Base-by-base conservation (phyloP, 2,888 invertebrate genomes). In the Agrochola lota region DNA sequence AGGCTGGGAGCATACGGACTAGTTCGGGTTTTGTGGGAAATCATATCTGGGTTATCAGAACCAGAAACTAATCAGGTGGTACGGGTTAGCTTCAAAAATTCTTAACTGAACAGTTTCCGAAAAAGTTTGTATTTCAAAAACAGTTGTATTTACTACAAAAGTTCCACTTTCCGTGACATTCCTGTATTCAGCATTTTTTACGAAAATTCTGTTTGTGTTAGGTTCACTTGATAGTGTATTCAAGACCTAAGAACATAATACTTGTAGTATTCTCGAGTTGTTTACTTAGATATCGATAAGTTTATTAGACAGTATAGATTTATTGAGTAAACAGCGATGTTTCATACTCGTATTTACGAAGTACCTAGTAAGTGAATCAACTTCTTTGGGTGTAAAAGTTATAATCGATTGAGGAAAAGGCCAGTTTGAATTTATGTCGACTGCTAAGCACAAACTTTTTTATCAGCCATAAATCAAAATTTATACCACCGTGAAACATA, bases 301-400 rank as follows among this genome's bases (percentile, higher is more conserved):
- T 90, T 90, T 89, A 90, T 89, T 86, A 72, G 82, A 75, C 80
- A 74, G 67, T 71, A 77, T 74, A 77, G 83, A 88, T 89, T 84
- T 83, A 81, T 80, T 81, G 77, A 71, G 76, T 78, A 85, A 88
- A 80, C 69, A 87, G n/a, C 30, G 30, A 71, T 87, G 71, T 78
- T 72, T 82, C 74, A 77, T 60, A 69, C 66, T 17, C 57, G 59
- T 82, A 80, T 77, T 63, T 79, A 79, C 75, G 70, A 49, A 63
- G 73, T 72, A 52, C 52, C 23, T 23, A 52, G 52, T 52, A 26
- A 46, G 26, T 76, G 52, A 78, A 62, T 85, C 75, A 75, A 49
- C 35, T 59, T 23, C 9, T 57, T 8, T n/a, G 17, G 12, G 20
- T 35, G 23, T 60, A 35, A 55, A 70, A 63, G 4, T 69, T 9